Percentiles rank a stretch among this genome's conserved stretches.
Conservation (phyloP, 1,140 invertebrate genomes). For the Pachypsylla venusta region DNA sequence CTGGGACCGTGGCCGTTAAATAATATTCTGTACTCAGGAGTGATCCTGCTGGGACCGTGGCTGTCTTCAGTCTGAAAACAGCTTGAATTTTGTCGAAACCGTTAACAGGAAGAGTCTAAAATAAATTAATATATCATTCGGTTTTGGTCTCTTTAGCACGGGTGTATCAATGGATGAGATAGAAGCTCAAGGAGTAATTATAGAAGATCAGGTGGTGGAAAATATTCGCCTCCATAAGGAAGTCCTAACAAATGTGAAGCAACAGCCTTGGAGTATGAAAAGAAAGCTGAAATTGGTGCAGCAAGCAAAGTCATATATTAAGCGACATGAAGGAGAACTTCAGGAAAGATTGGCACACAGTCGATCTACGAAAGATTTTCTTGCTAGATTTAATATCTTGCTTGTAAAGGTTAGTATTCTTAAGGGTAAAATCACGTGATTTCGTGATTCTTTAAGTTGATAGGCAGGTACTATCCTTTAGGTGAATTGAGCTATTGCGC, state of each 20-base stretch:
- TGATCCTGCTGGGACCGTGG: too few species aligned
- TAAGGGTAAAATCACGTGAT: too few species aligned
- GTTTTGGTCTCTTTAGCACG: slow-evolving; percentile 35
- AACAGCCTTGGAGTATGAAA: slow-evolving; percentile 75
- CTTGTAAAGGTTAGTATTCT: slow-evolving; percentile 55
- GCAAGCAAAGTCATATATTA: slow-evolving; percentile 73
- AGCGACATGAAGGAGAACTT: slow-evolving; percentile 72
- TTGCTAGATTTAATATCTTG: slow-evolving; percentile 63
- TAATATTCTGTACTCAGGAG: background rate
- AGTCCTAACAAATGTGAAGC: slow-evolving; percentile 70
- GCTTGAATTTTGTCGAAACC: too few species aligned
- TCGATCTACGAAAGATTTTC: slow-evolving; percentile 64
- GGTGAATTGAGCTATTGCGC: too few species aligned
- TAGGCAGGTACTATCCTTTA: too few species aligned
- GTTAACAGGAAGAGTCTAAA: too few species aligned
- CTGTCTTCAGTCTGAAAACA: too few species aligned
- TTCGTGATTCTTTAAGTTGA: too few species aligned
- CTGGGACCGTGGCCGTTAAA: background rate
- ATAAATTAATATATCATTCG: background rate
- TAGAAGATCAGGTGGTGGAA: slow-evolving; percentile 76
- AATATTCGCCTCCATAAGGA: slow-evolving; percentile 87
- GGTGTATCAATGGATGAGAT: slow-evolving; percentile 55
- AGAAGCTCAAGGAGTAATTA: slow-evolving; percentile 32
- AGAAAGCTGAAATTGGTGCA: slow-evolving; percentile 71
- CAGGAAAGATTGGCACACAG: slow-evolving; percentile 80